Percentiles rank a stretch among this genome's conserved stretches.
phyloP scores from a whole-genome alignment of 2,888 invertebrate species.

The Athetis lepigone region DNA sequence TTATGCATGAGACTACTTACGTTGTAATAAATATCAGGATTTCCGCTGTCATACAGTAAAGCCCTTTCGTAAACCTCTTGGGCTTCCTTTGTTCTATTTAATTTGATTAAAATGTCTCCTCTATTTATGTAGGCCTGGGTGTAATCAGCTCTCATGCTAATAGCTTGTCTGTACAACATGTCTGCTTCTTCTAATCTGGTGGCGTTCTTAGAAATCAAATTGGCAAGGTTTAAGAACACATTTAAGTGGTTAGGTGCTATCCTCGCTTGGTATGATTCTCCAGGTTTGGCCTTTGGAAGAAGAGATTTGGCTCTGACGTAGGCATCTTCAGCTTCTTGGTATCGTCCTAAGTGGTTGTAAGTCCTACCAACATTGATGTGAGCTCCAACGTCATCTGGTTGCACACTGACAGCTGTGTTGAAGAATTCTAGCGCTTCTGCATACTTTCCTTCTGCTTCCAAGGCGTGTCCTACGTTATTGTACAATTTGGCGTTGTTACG shows the following conservation, averaged over 20 bases:
- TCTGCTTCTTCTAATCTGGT: conserved; percentile 98
- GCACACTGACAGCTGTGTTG: conserved; percentile 97
- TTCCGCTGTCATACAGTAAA: conserved; percentile 97
- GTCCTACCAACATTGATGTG: conserved; percentile 99
- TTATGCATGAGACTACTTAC: conserved; percentile 89
- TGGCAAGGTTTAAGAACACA: conserved; percentile 98
- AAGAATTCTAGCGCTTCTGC: conserved; percentile 97
- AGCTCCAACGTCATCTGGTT: conserved; percentile 98
- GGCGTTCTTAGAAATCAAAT: conserved; percentile 97
- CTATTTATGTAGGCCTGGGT: conserved; percentile 99
- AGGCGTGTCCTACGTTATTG: conserved; percentile 99
- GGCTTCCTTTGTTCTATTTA: conserved; percentile 98
- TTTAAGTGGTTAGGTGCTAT: conserved; percentile 99
- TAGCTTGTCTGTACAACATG: conserved; percentile 97
- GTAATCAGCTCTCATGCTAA: conserved; percentile 99
- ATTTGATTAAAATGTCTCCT: conserved; percentile 98
- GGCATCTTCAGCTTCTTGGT: conserved; percentile 96
- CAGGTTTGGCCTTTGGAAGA: conserved; percentile 97
- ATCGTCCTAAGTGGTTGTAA: conserved; percentile 95
- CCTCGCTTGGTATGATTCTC: conserved; percentile 98
- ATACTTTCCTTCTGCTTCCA: conserved; percentile 93
- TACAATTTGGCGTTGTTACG: conserved; percentile 98
- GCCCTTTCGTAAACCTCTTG: conserved; percentile 98
- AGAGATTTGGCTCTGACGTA: conserved; percentile 97
- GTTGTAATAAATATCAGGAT: conserved; percentile 98